Evolutionary conservation across 2,113 vertebrate genomes (phyloP).

Genomic region (Hassar affinis): DNA sequence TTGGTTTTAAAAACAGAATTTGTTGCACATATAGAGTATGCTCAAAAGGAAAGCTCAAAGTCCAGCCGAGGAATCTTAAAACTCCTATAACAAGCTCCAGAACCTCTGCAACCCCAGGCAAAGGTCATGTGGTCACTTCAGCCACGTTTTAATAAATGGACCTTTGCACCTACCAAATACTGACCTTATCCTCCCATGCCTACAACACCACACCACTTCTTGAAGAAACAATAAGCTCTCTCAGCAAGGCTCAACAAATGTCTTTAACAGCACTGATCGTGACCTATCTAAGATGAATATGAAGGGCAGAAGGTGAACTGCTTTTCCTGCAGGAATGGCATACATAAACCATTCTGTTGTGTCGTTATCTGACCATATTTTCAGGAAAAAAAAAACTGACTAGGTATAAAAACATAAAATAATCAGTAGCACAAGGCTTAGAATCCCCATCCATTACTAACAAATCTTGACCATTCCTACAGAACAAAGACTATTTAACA

Average conservation of each 20-base stretch:
- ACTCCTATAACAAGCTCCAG: neutral
- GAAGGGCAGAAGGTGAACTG: neutral
- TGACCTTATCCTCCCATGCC: conserved; percentile 3
- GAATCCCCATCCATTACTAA: neutral
- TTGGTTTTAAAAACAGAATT: neutral
- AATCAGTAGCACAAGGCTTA: neutral
- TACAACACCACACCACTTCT: conserved; percentile 17
- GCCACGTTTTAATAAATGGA: conserved; percentile 43
- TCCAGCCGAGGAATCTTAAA: conserved; percentile 2
- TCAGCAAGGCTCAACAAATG: conserved; percentile 32
- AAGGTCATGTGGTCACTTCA: conserved; percentile 50
- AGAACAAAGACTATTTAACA: neutral
- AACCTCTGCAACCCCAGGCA: conserved; percentile 49
- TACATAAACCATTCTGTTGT: neutral
- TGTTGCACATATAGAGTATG: neutral
- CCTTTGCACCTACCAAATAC: conserved; percentile 11
- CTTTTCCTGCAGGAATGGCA: neutral
- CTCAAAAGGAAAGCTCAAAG: neutral
- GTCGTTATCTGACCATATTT: neutral
- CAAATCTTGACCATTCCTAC: neutral
- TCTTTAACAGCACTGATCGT: neutral
- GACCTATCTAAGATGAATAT: neutral
- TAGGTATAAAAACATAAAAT: neutral
- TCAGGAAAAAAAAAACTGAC: neutral
- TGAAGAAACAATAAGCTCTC: conserved; percentile 40